These are phyloP conservation scores for Tenrec ecaudatus DNA, from an alignment of 2,113 vertebrate genomes.

Conservation along the genomic window DNA sequence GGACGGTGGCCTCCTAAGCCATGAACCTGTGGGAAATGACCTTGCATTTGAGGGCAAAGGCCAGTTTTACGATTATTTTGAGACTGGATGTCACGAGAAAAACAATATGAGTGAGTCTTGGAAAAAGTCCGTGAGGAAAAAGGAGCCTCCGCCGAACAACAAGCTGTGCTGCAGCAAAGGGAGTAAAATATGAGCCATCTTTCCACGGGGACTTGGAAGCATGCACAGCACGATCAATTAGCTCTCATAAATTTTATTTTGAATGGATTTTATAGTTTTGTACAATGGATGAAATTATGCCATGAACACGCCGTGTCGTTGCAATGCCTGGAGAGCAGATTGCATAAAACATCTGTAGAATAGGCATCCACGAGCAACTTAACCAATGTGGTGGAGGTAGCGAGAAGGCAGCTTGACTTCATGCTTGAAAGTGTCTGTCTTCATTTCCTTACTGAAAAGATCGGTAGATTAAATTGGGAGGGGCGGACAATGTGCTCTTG, in stretches of 20 bases:
- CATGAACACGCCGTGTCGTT: conserved; percentile 76
- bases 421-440: conserved; percentile 78
- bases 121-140: conserved; percentile 88
- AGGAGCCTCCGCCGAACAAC: conserved; percentile 85
- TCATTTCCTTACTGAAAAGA: conserved; percentile 82
- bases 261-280: conserved; percentile 87
- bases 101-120: conserved; percentile 87
- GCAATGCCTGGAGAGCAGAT: conserved; percentile 83
- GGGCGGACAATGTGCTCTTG: conserved; percentile 76
- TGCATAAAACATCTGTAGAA: conserved; percentile 75
- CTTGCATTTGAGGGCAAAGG: conserved; percentile 87
- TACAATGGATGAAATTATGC: conserved; percentile 84
- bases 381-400: conserved; percentile 76
- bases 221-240: conserved; percentile 80
- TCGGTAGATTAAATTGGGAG: conserved; percentile 79
- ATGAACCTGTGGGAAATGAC: conserved; percentile 84
- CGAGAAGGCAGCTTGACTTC: conserved; percentile 76
- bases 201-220: conserved; percentile 73
- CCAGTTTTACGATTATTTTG: conserved; percentile 89
- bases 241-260: conserved; percentile 83
- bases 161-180: conserved; percentile 89
- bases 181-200: conserved; percentile 86
- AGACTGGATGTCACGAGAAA: conserved; percentile 86
- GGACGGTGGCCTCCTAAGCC: conserved; percentile 83
- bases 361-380: conserved; percentile 80